A percentile compares a stretch with the other conserved stretches of the same genome.
These are phyloP conservation scores for Ephestia elutella DNA, from an alignment of 1,140 invertebrate genomes.

Conservation along the genomic window DNA sequence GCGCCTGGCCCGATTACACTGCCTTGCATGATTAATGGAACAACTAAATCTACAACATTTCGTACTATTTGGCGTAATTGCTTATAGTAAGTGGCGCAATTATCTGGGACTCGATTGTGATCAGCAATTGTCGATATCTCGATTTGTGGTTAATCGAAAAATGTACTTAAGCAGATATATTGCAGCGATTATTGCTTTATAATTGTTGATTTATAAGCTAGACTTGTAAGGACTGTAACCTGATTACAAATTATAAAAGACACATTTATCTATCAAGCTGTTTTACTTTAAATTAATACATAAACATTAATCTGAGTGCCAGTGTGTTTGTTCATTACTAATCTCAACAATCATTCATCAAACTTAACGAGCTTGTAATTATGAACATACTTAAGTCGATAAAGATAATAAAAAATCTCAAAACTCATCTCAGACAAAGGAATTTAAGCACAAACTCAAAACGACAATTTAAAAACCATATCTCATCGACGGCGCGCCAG, in stretches of 20 bases:
- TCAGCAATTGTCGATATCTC: constrained; percentile 10
- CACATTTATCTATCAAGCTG: background rate
- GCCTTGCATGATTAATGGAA: constrained; percentile 47
- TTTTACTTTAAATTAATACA: background rate
- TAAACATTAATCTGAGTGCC: background rate
- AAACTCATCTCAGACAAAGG: constrained; percentile 27
- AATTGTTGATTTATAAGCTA: background rate
- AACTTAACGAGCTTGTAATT: background rate
- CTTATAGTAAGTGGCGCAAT: constrained; percentile 32
- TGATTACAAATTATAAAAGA: background rate
- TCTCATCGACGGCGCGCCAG: constrained; percentile 47
- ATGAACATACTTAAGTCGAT: background rate
- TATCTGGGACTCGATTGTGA: constrained; percentile 14
- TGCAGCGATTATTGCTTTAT: background rate
- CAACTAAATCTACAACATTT: constrained; percentile 48
- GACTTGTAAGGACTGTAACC: background rate
- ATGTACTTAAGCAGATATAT: background rate
- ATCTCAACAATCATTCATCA: background rate
- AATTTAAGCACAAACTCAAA: constrained; percentile 42
- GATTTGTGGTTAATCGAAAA: background rate
- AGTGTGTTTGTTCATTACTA: background rate
- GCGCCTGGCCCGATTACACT: constrained; percentile 35
- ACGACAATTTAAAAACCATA: constrained; percentile 56
- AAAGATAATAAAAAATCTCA: constrained; percentile 26
- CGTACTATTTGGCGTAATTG: constrained; percentile 42